These are phyloP conservation scores for Caenorhabditis angaria DNA, from an alignment of 2,888 invertebrate genomes.

Conservation along the genomic window DNA sequence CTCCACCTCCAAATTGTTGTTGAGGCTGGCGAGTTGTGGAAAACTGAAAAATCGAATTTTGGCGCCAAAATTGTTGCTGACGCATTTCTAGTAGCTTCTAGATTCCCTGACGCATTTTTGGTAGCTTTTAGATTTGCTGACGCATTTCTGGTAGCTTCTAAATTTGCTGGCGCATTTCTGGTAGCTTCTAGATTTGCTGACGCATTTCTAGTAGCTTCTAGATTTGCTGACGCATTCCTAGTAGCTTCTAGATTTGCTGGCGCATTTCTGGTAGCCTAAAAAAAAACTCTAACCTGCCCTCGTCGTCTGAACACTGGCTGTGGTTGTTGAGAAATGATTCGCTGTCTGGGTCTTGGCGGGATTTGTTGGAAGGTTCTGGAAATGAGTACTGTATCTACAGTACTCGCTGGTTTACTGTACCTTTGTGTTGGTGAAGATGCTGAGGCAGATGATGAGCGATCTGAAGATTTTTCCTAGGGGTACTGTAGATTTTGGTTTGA, in stretches of 20 bases:
- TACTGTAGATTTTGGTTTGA: not conserved
- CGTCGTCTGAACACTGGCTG: conserved; percentile 29
- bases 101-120: no score
- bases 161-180: no score
- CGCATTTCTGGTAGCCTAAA: conserved; percentile 17
- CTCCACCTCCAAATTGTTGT: not conserved
- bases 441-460: conserved; percentile 5
- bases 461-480: no score
- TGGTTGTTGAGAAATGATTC: conserved; percentile 35
- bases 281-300: conserved; percentile 27
- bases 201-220: no score
- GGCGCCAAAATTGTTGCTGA: conserved; percentile 13
- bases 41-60: not conserved
- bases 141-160: no score
- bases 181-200: no score
- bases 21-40: not conserved
- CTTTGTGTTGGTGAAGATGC: conserved; percentile 13
- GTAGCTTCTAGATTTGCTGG: no score
- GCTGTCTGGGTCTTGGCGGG: conserved; percentile 32
- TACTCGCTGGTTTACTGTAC: conserved; percentile 13
- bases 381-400: not conserved
- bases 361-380: conserved; percentile 20
- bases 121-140: no score
- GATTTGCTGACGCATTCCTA: no score
- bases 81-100: no score